Evolutionary conservation across 2,888 invertebrate species (phyloP).

Genomic region (Iphiclides podalirius): DNA sequence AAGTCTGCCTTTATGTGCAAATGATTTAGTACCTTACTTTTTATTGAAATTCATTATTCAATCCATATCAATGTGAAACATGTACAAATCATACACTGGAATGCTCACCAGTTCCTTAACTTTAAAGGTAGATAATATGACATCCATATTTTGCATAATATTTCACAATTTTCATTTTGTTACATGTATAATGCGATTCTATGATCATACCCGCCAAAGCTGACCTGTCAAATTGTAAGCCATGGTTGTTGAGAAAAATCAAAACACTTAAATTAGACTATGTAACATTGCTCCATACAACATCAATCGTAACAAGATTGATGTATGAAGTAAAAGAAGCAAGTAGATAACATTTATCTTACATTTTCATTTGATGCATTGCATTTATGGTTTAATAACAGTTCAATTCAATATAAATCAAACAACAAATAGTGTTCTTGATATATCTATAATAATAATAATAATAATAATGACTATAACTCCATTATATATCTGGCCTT

Average conservation of each 20-base stretch:
- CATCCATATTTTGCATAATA: no score
- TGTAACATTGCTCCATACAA: slow-evolving; percentile 32
- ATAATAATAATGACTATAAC: slow-evolving; percentile 56
- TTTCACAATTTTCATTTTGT: no score
- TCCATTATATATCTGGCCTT: slow-evolving; percentile 56
- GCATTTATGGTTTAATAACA: slow-evolving; percentile 71
- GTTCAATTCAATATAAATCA: slow-evolving; percentile 79
- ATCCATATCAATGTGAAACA: no score
- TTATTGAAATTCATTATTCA: no score
- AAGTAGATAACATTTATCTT: slow-evolving; percentile 76
- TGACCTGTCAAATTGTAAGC: background rate
- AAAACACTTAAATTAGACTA: slow-evolving; percentile 41
- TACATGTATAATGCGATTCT: no score
- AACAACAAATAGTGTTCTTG: slow-evolving; percentile 62
- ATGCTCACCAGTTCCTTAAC: no score
- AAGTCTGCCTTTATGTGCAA: no score
- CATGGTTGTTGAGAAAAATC: slow-evolving; percentile 26
- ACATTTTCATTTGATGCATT: slow-evolving; percentile 77
- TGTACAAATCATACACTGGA: no score
- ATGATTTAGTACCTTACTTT: no score
- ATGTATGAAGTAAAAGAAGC: slow-evolving; percentile 53
- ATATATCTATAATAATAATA: slow-evolving; percentile 58
- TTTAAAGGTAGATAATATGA: no score
- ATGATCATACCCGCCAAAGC: no score
- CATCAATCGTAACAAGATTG: slow-evolving; percentile 23